Evolutionary conservation across 2,113 vertebrate genomes (phyloP).

Genomic region (Anhinga rufa): DNA sequence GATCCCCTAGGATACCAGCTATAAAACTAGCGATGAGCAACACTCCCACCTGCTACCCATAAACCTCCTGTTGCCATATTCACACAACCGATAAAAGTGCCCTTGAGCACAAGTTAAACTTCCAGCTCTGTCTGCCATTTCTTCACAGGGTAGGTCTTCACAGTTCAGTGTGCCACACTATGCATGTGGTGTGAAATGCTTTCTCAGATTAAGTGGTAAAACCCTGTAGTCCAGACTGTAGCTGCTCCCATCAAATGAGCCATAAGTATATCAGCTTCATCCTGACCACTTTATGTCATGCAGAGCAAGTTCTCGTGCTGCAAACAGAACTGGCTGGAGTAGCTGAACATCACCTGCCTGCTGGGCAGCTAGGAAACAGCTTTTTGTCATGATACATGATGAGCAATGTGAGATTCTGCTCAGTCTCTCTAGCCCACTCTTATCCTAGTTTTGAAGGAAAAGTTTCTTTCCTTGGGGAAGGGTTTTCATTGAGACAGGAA

Average conservation of each 20-base stretch:
- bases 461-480: neutral
- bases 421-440: neutral
- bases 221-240: neutral
- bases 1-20: neutral
- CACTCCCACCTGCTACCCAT: neutral
- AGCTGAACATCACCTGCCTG: neutral
- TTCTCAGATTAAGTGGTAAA: neutral
- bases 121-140: neutral
- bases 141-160: neutral
- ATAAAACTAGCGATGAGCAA: neutral
- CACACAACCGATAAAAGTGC: neutral
- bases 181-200: rapidly evolving
- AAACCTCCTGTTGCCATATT: neutral
- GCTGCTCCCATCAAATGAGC: neutral
- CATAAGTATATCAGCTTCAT: neutral
- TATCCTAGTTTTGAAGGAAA: neutral
- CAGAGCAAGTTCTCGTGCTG: neutral
- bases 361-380: neutral
- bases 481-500: neutral
- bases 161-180: rapidly evolving
- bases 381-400: neutral
- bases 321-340: neutral
- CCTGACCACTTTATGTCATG: neutral
- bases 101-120: neutral
- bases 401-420: neutral